Evolutionary conservation across 2,888 invertebrate genomes (phyloP), one percentile per base, ranked within the genome.

Genomic region (Ochlodes sylvanus): DNA sequence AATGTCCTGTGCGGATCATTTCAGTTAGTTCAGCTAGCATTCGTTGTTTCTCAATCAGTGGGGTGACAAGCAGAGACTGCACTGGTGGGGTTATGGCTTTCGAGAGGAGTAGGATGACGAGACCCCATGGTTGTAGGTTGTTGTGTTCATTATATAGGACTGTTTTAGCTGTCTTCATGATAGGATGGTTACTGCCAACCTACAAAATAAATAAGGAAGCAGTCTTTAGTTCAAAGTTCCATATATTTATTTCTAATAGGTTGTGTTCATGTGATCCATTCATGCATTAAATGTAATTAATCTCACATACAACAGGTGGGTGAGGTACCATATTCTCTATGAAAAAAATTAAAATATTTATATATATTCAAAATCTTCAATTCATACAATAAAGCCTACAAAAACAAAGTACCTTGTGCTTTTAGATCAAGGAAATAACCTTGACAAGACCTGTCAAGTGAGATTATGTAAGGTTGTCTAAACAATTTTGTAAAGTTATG

Each of bases 1-100:
- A 94, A 81, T 97, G 96, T 63, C 97, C 97, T 0, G 97, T 97
- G 73, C 97, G 94, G 70, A 98, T 97, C 96, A 98, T 97, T 92
- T 98, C 98, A 0, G 97, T 97, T 15, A 98, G 95, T 89, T 98
- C 94, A 0, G 94, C 94, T 0, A 93, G 82, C 76, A 91, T 87
- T 70, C 94, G 75, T 77, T 92, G 95, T 70, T 89, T 86, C 71
- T 92, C 87, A 0, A 95, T 85, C 81, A 95, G 80, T 87, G 94
- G 88, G 94, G 89, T 80, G 88, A 95, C 72, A 94, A 94, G 74
- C 92, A 95, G 75, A 83, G 94, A 68, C 85, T 84, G 47, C 81
- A 86, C 94, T 92, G 70, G 95, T 21, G 96, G 96, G 64, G 82
- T 84, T 1, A 87, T 81, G 0, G 97, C 96, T 92, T 97, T 98